Evolutionary conservation across 1,140 invertebrate genomes (phyloP).

Genomic region (Plodia interpunctella): DNA sequence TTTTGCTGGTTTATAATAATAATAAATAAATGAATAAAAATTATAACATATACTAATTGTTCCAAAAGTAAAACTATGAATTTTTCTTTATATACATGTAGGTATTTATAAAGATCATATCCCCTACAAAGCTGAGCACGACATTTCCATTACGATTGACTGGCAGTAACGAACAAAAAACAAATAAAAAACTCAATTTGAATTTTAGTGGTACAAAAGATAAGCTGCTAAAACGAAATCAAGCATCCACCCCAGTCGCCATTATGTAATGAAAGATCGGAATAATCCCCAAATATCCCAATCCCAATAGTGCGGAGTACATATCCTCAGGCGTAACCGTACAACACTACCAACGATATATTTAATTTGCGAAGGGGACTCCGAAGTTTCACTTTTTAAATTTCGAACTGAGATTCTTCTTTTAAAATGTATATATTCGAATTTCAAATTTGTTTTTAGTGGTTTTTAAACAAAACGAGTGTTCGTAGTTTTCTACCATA

Average conservation of each 20-base stretch:
- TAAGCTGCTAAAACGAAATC: slow-evolving; percentile 20
- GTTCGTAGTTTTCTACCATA: too few relatives aligned
- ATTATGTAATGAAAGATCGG: slow-evolving; percentile 59
- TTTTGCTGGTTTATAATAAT: too few relatives aligned
- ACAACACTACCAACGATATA: slow-evolving; percentile 1
- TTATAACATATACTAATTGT: too few relatives aligned
- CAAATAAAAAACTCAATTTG: slow-evolving; percentile 9
- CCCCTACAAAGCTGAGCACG: too few relatives aligned
- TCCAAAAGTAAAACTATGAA: too few relatives aligned
- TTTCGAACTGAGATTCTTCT: slow-evolving; percentile 3
- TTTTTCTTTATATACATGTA: too few relatives aligned
- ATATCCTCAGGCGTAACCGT: slow-evolving; percentile 36
- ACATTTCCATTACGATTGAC: neutral
- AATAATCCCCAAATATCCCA: slow-evolving; percentile 35
- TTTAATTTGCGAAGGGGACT: slow-evolving; percentile 11
- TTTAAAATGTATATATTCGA: slow-evolving; percentile 9
- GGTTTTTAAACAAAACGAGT: too few relatives aligned
- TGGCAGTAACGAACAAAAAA: slow-evolving; percentile 13
- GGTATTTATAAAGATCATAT: too few relatives aligned
- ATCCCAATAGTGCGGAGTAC: slow-evolving; percentile 29
- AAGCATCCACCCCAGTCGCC: slow-evolving; percentile 21
- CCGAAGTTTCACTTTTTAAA: slow-evolving; percentile 1
- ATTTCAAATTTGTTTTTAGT: slow-evolving; percentile 10
- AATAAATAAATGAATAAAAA: too few relatives aligned
- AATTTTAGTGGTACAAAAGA: slow-evolving; percentile 8